A percentile compares a stretch with the other conserved stretches of the same genome.
Conservation (phyloP, 2,797 vertebrate species). For the Ptychadena robeensis region DNA sequence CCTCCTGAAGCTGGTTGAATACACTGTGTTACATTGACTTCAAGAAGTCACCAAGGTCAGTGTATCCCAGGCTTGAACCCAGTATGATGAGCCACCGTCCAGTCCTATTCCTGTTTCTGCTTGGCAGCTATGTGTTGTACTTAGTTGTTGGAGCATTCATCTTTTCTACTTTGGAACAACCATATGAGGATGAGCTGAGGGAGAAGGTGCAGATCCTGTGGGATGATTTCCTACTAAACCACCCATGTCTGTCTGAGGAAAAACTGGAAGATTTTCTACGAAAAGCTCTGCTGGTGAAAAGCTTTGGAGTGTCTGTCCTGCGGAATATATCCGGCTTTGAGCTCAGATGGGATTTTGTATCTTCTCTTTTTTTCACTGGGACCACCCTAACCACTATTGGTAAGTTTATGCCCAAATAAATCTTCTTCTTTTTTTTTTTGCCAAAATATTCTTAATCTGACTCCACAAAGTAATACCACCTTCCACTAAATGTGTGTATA, state of each 20-base stretch:
- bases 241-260: conserved; percentile 48
- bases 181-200: conserved; percentile 29
- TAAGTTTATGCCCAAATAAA: background rate
- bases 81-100: background rate
- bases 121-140: conserved; percentile 22
- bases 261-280: conserved; percentile 27
- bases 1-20: background rate
- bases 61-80: background rate
- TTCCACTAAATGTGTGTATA: too few relatives aligned
- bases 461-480: background rate
- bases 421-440: background rate
- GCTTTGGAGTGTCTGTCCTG: conserved; percentile 29
- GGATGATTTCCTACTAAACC: background rate
- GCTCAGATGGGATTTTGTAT: conserved; percentile 42
- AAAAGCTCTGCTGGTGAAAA: background rate
- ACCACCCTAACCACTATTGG: conserved; percentile 57
- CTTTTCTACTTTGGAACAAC: conserved; percentile 37
- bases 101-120: conserved; percentile 8
- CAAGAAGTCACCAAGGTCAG: background rate
- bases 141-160: conserved; percentile 12
- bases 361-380: conserved; percentile 42
- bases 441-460: background rate
- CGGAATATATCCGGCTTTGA: conserved; percentile 18
- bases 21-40: background rate
- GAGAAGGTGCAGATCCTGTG: conserved; percentile 1